These are phyloP conservation scores for Sebastolobus alascanus DNA, from an alignment of 2,797 vertebrate genomes.

Conservation along the genomic window DNA sequence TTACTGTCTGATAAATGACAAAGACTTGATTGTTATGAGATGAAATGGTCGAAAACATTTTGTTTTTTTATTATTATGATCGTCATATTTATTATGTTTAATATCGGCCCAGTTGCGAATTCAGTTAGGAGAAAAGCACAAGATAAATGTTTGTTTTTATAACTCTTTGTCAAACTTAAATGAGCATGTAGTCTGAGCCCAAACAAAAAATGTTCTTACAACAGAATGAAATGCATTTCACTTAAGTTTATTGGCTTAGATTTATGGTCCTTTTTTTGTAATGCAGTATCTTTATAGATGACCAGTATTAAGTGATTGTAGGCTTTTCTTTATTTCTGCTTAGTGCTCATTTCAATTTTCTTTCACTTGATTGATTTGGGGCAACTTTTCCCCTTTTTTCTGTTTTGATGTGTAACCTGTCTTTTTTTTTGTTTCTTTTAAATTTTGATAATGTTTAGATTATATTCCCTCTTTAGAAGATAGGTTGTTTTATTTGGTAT, in stretches of 20 bases:
- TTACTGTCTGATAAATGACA: conserved; percentile 14
- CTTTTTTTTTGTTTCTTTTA: background rate
- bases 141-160: conserved; percentile 4
- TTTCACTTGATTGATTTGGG: conserved; percentile 28
- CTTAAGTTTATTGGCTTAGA: conserved; percentile 1
- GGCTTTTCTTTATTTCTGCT: conserved; percentile 28
- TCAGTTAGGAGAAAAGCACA: conserved; percentile 12
- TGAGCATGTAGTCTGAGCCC: background rate
- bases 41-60: background rate
- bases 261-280: conserved; percentile 11
- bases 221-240: conserved; percentile 11
- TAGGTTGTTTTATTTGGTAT: background rate
- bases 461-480: background rate
- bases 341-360: conserved; percentile 14
- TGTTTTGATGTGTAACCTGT: conserved; percentile 29
- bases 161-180: background rate
- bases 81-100: conserved; percentile 41
- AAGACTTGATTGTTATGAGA: conserved; percentile 27
- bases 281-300: conserved; percentile 22
- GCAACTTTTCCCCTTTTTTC: conserved; percentile 10
- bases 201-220: background rate
- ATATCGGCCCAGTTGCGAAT: conserved; percentile 14
- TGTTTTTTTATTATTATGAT: background rate
- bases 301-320: conserved; percentile 12
- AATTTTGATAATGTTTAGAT: background rate